Base-by-base conservation (phyloP, 2,113 vertebrate genomes). In the Thermophis baileyi region DNA sequence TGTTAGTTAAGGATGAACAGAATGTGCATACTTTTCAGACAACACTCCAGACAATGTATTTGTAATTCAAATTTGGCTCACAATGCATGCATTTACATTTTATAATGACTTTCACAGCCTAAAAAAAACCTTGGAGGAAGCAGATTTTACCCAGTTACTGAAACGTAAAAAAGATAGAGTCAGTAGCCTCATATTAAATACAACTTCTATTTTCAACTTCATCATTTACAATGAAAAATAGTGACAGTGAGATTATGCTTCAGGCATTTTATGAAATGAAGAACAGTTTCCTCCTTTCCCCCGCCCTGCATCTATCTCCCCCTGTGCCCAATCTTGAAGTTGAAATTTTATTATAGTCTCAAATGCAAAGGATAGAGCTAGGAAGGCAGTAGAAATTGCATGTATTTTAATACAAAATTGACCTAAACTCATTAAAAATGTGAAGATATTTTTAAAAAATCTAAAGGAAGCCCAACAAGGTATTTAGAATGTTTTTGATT, bases 51-150 rank as follows among this genome's bases (percentile, higher is more conserved):
- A 94, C 87, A 95, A 93, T 74, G 57, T 93, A 97, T 96, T 96
- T 95, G 95, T 96, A 95, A 96, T 97, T 96, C 94, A 96, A 87
- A 95, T 96, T 95, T 94, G 92, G 49, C n/a, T 95, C 94, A 93
- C 95, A 95, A 89, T 94, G 87, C 55, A 93, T 95, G 94, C 35
- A 96, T 97, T 97, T 97, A 95, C 95, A 96, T 97, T 96, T 97
- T 96, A 95, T 95, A 95, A 97, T 94, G 69, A 97, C 93, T 96
- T 95, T 54, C 95, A 89, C 88, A 88, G 92, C 90, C 60, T 92
- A 93, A 95, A 95, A 60, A 95, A 93, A 91, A 4, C 53, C 74
- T 93, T 88, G 30, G 92, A 94, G 49, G 50, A 95, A 96, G 92
- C 74, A 87, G 85, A 0, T 86, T 96, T 60, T 54, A 69, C 94